Evolutionary conservation across 1,140 invertebrate species (phyloP).

Genomic region (Papilio dardanus): DNA sequence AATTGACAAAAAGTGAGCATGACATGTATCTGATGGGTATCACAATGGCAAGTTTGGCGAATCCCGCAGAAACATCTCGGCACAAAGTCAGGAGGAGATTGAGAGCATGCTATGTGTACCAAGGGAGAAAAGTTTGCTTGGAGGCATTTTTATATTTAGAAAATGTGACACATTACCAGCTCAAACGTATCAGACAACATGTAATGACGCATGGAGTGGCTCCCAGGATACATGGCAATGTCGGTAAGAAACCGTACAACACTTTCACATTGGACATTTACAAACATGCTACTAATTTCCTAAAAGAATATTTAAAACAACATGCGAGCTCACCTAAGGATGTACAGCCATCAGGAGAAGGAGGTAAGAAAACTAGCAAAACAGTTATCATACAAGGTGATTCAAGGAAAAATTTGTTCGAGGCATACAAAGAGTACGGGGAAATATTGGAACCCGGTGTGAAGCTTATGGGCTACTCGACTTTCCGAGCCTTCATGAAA

Average conservation of each 20-base stretch:
- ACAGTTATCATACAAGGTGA: conserved; percentile 86
- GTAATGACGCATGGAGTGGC: conserved; percentile 90
- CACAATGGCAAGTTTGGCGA: conserved; percentile 89
- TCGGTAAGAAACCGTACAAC: conserved; percentile 91
- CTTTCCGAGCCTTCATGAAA: conserved; percentile 91
- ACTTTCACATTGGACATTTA: conserved; percentile 91
- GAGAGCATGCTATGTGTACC: conserved; percentile 88
- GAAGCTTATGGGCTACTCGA: conserved; percentile 91
- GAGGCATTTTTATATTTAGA: conserved; percentile 91
- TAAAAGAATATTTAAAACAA: conserved; percentile 87
- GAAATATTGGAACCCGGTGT: conserved; percentile 85
- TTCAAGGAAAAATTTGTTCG: conserved; percentile 88
- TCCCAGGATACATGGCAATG: conserved; percentile 89
- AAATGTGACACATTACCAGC: conserved; percentile 91
- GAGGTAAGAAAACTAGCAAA: conserved; percentile 74
- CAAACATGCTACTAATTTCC: conserved; percentile 88
- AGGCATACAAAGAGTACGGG: conserved; percentile 88
- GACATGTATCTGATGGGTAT: conserved; percentile 92
- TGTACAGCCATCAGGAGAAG: conserved; percentile 83
- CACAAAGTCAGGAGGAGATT: conserved; percentile 88
- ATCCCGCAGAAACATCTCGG: conserved; percentile 88
- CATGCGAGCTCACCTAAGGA: conserved; percentile 77
- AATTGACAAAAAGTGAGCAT: conserved; percentile 89
- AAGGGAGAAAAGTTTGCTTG: conserved; percentile 89
- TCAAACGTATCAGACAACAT: conserved; percentile 90